phyloP scores from a whole-genome alignment of 2,888 invertebrate genomes.

The Ellobium chinense region DNA sequence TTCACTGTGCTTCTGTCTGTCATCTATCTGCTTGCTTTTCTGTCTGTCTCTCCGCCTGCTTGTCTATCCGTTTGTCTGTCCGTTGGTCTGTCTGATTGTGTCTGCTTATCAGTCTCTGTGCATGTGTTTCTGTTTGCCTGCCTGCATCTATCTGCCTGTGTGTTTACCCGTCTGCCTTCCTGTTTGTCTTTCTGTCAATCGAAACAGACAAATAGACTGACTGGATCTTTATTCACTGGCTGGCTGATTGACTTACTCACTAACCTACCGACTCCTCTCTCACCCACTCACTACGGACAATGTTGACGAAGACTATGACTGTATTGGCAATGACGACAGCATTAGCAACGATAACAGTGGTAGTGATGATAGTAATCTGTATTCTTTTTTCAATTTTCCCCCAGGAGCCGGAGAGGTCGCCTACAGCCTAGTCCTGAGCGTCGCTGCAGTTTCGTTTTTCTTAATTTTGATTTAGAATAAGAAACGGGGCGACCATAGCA shows the following conservation, averaged over 20 bases:
- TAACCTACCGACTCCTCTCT: neutral
- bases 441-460: too few relatives aligned
- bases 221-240: neutral
- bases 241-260: neutral
- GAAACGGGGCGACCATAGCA: too few relatives aligned
- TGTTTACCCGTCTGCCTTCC: neutral
- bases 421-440: too few relatives aligned
- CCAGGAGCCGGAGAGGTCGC: too few relatives aligned
- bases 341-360: constrained; percentile 18
- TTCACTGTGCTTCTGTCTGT: too few relatives aligned
- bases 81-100: neutral
- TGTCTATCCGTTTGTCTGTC: neutral
- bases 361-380: neutral
- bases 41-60: neutral
- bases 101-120: neutral
- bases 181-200: neutral
- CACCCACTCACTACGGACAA: neutral
- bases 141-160: neutral
- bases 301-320: constrained; percentile 26
- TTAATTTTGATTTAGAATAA: too few relatives aligned
- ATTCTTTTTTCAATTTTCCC: too few relatives aligned
- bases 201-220: too few relatives aligned
- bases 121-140: neutral
- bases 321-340: constrained; percentile 21
- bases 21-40: neutral